Conservation (phyloP, 1,140 invertebrate genomes). For the Cydia pomonella region DNA sequence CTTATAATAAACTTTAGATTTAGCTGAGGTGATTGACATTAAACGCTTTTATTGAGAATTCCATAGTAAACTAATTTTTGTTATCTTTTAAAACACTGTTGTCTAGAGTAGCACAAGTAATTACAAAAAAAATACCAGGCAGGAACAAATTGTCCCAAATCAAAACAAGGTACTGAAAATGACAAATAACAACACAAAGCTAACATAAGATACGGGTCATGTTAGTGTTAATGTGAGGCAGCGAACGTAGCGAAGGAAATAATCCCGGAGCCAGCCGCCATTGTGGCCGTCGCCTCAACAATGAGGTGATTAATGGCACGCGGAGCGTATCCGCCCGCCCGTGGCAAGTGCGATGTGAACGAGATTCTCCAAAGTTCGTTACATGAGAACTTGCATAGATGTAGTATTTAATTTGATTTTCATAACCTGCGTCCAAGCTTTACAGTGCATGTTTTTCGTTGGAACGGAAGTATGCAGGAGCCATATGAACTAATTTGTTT, state of each 20-base stretch:
- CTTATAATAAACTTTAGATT: too few relatives aligned
- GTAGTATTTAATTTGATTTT: neutral
- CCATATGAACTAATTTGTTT: too few relatives aligned
- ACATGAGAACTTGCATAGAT: neutral
- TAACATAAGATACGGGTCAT: conserved; percentile 18
- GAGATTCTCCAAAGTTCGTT: neutral
- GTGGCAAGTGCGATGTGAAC: neutral
- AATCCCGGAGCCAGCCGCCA: conserved; percentile 2
- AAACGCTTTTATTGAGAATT: too few relatives aligned
- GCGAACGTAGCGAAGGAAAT: neutral
- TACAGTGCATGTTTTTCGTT: neutral
- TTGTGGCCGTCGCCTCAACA: conserved; percentile 11
- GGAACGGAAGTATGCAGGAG: too few relatives aligned
- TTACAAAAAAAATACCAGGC: too few relatives aligned
- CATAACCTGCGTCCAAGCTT: neutral
- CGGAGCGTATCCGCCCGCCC: neutral
- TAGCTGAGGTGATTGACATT: too few relatives aligned
- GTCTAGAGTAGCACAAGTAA: too few relatives aligned
- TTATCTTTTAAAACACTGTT: too few relatives aligned
- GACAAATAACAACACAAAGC: conserved; percentile 8
- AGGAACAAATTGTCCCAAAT: neutral
- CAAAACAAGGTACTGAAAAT: neutral
- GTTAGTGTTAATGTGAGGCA: conserved; percentile 15
- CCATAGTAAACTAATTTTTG: too few relatives aligned
- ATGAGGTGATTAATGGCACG: conserved; percentile 25